Base-by-base conservation (phyloP, 1,140 invertebrate species). In the Hetaerina americana region DNA sequence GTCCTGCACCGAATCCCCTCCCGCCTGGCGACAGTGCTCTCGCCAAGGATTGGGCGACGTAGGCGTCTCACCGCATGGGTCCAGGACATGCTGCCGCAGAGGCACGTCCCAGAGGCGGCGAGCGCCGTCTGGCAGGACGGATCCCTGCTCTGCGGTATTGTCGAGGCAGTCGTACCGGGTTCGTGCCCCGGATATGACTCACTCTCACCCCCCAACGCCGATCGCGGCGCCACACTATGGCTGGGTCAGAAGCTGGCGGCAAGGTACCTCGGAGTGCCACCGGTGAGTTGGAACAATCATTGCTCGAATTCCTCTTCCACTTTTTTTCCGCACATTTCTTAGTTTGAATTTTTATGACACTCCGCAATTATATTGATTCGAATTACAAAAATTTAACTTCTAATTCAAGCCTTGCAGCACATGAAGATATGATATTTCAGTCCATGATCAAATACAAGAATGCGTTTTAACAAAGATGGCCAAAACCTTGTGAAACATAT, bases 161-260 rank as follows among this genome's bases (percentile, higher is more conserved):
- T 87, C 24, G 84, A 86, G 72, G 78, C 81, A 5, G 82, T 81
- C 0, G 76, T 86, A 2, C 85, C 85, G 6, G 85, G 84, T 27
- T 83, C 85, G 1, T 86, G 85, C 77, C 78, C 80, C 0, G 85
- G 84, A 18, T 84, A 85, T 0, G 76, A 79, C 66, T 79, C 81
- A 10, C 84, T 57, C 40, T 57, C 40, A 3, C 40, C 15, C 40
- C 40, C 40, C 3, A 57, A 57, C 40, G 22, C 40, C 15, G 40
- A 84, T 12, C 82, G 80, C 40, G 79, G 78, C 26, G 80, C 84
- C 27, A 82, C 83, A 3, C 76, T 86, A 15, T 77, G 80, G 27
- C 85, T 86, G 75, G 85, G 83, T 22, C 85, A 86, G 77, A 79
- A 81, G 8, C 80, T 86, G 25, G 84, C 84, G 29, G 82, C 84